Base-by-base conservation (phyloP, 2,797 vertebrate genomes). In the Amniataba percoides region DNA sequence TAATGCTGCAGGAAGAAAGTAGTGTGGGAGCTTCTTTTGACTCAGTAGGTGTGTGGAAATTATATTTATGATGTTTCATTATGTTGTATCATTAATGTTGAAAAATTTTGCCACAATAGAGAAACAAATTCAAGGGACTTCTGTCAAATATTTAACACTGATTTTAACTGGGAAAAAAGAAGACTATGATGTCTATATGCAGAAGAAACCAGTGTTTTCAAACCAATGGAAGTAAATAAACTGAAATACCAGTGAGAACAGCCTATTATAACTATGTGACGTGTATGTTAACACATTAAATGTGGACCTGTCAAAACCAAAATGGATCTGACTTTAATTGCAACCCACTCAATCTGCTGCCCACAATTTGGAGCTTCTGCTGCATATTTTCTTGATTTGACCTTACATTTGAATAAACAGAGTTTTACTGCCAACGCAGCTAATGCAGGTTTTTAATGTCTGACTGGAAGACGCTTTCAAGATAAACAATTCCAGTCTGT, bases 261-360 rank as follows among this genome's bases (percentile, higher is more conserved):
- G 7, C 21, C 23, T 49, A 52, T 48, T 55, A 58, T 58, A 60
- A 69, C 72, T 67, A 58, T 60, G 21, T n/a, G 25, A 60, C n/a
- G 55, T 51, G 51, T 56, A 43, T 49, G 31, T 40, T 34, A 65
- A 58, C 57, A 68, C 23, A 64, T 74, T 42, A 46, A 74, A 77
- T 69, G 19, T 40, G 23, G 58, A 36, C 74, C 46, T 7, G 31
- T 53, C 9, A 55, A 61, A 68, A n/a, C 42, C 18, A 75, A 57
- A 82, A 14, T 51, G 36, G 51, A 78, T 67, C 16, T 27, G 55
- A 74, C 64, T 75, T 51, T 52, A 81, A 81, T 68, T 75, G 52
- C 25, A 75, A 72, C 3, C 77, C 60, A 82, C 51, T 31, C 3
- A 31, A 60, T 48, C 39, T 63, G 52, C 19, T 39, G 18, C 23